Conservation (phyloP, 2,797 vertebrate species). For the Hipposideros larvatus region DNA sequence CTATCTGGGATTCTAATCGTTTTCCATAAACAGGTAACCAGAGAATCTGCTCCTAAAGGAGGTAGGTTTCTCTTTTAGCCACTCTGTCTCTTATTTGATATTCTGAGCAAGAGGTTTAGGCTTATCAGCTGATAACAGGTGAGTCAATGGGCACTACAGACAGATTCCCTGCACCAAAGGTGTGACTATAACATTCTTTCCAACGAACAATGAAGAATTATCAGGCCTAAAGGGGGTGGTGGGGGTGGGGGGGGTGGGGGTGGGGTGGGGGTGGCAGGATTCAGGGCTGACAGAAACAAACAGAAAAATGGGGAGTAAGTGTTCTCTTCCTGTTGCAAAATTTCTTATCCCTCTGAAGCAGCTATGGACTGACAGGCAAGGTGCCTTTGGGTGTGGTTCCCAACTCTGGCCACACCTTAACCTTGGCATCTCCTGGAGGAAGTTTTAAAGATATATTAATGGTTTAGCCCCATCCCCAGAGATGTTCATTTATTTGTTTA, state of each 20-base stretch:
- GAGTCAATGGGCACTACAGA: slow-evolving; percentile 78
- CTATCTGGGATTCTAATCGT: neutral
- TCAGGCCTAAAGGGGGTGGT: slow-evolving; percentile 80
- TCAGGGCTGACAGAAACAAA: slow-evolving; percentile 80
- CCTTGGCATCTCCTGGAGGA: neutral
- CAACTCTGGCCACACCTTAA: neutral
- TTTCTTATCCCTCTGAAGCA: slow-evolving; percentile 25
- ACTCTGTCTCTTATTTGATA: slow-evolving; percentile 78
- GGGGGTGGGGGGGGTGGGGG: no score
- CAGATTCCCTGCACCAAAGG: slow-evolving; percentile 81
- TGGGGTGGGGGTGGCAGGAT: slow-evolving; percentile 38
- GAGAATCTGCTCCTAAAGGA: neutral
- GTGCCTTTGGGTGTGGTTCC: neutral
- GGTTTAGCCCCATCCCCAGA: neutral
- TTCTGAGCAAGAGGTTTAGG: slow-evolving; percentile 71
- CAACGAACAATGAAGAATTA: slow-evolving; percentile 83
- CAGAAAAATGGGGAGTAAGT: slow-evolving; percentile 75
- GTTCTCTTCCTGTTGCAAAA: slow-evolving; percentile 66
- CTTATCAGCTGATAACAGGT: slow-evolving; percentile 85
- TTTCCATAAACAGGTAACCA: neutral
- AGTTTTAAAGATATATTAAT: neutral
- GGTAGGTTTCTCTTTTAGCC: slow-evolving; percentile 54
- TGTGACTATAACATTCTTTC: slow-evolving; percentile 82
- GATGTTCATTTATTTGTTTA: slow-evolving; percentile 19
- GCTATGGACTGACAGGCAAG: neutral